Conservation (phyloP, 2,797 vertebrate species). For the Crypturellus tataupa region DNA sequence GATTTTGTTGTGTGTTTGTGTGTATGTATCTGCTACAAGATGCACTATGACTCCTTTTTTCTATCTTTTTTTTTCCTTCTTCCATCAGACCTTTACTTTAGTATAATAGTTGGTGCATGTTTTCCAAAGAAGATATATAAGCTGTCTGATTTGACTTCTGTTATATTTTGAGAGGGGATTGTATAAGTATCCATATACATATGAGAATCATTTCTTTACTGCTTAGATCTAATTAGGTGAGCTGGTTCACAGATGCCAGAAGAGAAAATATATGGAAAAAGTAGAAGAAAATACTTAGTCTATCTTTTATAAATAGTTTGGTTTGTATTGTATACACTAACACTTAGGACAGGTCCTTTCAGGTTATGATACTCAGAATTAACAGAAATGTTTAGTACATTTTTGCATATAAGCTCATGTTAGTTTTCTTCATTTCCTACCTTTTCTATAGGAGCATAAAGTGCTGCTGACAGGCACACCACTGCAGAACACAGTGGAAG, state of each 20-base stretch:
- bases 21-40: background rate
- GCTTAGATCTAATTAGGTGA: background rate
- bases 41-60: background rate
- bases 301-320: background rate
- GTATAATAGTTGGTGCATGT: background rate
- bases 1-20: no score
- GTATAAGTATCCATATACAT: background rate
- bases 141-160: background rate
- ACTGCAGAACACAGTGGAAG: conserved; percentile 98
- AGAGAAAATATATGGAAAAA: background rate
- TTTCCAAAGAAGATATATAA: background rate
- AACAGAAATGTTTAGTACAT: background rate
- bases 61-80: background rate
- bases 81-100: background rate
- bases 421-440: background rate
- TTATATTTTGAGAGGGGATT: background rate
- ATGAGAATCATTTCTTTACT: background rate
- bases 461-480: conserved; percentile 97
- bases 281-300: background rate
- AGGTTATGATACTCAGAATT: background rate
- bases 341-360: background rate
- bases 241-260: background rate
- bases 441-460: conserved; percentile 91
- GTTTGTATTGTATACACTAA: background rate
- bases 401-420: background rate